Evolutionary conservation across 2,797 vertebrate genomes (phyloP).

Genomic region (Tragelaphus eurycerus): DNA sequence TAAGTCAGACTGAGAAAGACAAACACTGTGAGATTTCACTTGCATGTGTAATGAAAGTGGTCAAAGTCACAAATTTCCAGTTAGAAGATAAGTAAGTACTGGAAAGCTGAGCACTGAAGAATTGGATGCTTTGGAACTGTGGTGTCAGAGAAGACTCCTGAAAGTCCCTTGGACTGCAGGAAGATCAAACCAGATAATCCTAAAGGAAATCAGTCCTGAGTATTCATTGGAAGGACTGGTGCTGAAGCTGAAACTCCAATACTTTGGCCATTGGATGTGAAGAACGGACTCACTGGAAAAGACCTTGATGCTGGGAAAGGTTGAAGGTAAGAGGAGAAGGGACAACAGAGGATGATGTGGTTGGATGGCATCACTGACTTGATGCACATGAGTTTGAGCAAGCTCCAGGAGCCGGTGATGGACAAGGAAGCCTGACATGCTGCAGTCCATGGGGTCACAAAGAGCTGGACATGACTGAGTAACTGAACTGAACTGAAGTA

Average conservation of each 20-base stretch:
- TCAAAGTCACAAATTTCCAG: neutral
- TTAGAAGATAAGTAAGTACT: neutral
- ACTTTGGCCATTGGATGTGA: neutral
- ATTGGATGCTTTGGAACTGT: neutral
- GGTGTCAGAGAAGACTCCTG: neutral
- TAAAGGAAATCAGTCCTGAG: neutral
- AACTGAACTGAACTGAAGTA: neutral
- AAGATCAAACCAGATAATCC: neutral
- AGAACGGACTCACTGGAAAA: neutral
- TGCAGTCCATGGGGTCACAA: fast-evolving
- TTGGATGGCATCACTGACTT: neutral
- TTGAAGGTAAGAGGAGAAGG: neutral
- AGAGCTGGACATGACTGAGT: neutral
- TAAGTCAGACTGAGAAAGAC: neutral
- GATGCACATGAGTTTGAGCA: neutral
- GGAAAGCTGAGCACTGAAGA: neutral
- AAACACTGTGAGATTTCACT: neutral
- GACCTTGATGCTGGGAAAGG: neutral
- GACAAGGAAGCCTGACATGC: neutral
- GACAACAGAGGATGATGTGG: neutral
- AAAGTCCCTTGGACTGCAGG: neutral
- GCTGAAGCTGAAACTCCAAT: neutral
- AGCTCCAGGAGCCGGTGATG: neutral
- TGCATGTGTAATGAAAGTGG: neutral
- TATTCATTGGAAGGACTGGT: neutral